Evolutionary conservation across 2,888 invertebrate species (phyloP).

Genomic region (Epiperipatus broadwayi): DNA sequence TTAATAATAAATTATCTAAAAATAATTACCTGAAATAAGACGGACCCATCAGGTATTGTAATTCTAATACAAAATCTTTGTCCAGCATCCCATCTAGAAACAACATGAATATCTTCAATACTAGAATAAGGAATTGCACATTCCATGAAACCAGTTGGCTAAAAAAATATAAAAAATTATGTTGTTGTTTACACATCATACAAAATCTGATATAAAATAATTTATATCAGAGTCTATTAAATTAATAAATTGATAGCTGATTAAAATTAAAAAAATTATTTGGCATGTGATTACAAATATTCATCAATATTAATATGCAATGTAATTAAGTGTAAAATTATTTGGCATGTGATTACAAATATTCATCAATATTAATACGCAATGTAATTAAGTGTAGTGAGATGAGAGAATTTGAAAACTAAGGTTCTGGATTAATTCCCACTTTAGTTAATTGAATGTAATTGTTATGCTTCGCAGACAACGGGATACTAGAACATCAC

Average conservation of each 20-base stretch:
- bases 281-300: too few relatives aligned
- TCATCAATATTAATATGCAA: too few relatives aligned
- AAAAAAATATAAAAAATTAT: constrained; percentile 18
- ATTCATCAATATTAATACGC: too few relatives aligned
- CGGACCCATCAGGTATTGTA: constrained; percentile 51
- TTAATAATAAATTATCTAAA: background rate
- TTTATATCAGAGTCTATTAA: background rate
- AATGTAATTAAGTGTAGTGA: too few relatives aligned
- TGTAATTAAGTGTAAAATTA: too few relatives aligned
- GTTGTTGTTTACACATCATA: constrained; percentile 7
- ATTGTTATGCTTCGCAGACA: too few relatives aligned
- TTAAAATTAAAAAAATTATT: too few relatives aligned
- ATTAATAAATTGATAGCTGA: constrained; percentile 1
- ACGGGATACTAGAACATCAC: too few relatives aligned
- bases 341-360: too few relatives aligned
- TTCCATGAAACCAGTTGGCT: constrained; percentile 38
- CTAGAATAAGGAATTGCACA: constrained; percentile 45
- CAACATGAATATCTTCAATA: constrained; percentile 55
- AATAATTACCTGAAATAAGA: constrained; percentile 43
- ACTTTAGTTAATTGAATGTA: too few relatives aligned
- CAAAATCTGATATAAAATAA: background rate
- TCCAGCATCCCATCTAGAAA: constrained; percentile 56
- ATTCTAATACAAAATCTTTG: constrained; percentile 57
- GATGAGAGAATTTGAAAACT: too few relatives aligned
- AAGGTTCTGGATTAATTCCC: too few relatives aligned